Evolutionary conservation across 2,888 invertebrate genomes (phyloP).

Genomic region (Poecilobothrus nobilitatus): DNA sequence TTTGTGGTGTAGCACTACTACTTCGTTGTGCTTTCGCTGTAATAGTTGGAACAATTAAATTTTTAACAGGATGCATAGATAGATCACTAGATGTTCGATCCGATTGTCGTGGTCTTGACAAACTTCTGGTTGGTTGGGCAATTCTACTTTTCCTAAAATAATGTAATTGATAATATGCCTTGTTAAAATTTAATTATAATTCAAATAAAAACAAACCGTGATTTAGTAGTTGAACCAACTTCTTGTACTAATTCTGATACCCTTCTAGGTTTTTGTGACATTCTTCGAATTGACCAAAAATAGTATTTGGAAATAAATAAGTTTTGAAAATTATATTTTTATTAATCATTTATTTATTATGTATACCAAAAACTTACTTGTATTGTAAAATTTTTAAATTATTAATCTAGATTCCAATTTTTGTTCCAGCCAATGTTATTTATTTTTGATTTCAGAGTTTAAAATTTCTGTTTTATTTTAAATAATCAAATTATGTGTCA

Average conservation of each 20-base stretch:
- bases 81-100: neutral
- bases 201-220: conserved; percentile 13
- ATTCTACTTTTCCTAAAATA: conserved; percentile 29
- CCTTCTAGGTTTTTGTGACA: conserved; percentile 16
- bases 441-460: too few relatives aligned
- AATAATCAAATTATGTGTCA: too few relatives aligned
- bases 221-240: neutral
- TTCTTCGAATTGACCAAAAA: neutral
- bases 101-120: conserved; percentile 18
- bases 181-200: conserved; percentile 3
- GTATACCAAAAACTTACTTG: too few relatives aligned
- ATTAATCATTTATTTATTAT: too few relatives aligned
- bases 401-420: too few relatives aligned
- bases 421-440: too few relatives aligned
- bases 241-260: conserved; percentile 16
- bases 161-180: neutral
- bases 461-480: too few relatives aligned
- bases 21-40: conserved; percentile 21
- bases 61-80: conserved; percentile 14
- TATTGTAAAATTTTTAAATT: too few relatives aligned
- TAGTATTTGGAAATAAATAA: too few relatives aligned
- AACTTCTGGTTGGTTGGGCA: conserved; percentile 26
- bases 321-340: too few relatives aligned
- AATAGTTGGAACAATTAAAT: conserved; percentile 18
- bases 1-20: conserved; percentile 24